Evolutionary conservation across 2,888 invertebrate genomes (phyloP).

Genomic region (Glaucopsyche alexis): DNA sequence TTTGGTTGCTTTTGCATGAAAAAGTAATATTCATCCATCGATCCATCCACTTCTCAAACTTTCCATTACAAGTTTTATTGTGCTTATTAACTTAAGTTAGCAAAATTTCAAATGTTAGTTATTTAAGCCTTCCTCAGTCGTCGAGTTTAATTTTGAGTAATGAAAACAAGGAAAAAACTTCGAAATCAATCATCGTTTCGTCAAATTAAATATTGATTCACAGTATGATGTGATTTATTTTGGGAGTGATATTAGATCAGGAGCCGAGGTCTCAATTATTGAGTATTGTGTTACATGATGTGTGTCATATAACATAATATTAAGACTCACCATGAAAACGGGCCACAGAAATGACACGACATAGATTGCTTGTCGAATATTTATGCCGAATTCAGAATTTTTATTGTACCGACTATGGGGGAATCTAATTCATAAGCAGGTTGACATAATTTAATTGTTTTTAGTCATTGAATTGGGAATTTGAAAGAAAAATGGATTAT

Average conservation of each 20-base stretch:
- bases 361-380: background rate
- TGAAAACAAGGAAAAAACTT: slow-evolving; percentile 5
- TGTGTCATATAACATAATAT: background rate
- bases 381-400: no score
- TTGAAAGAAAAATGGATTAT: no score
- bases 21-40: no score
- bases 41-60: no score
- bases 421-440: no score
- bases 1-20: no score
- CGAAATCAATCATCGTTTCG: background rate
- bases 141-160: background rate
- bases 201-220: background rate
- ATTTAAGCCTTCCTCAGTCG: background rate
- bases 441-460: no score
- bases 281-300: slow-evolving; percentile 20
- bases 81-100: no score
- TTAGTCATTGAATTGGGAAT: no score
- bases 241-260: slow-evolving; percentile 9
- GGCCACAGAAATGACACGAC: background rate
- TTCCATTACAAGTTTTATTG: no score
- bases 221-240: background rate
- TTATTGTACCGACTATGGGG: no score
- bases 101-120: no score
- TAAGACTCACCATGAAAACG: background rate
- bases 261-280: background rate